Percentiles rank a stretch among this genome's conserved stretches.
Evolutionary conservation across 2,797 vertebrate genomes (phyloP).

Genomic region (Oryzias dopingdopingensis): DNA sequence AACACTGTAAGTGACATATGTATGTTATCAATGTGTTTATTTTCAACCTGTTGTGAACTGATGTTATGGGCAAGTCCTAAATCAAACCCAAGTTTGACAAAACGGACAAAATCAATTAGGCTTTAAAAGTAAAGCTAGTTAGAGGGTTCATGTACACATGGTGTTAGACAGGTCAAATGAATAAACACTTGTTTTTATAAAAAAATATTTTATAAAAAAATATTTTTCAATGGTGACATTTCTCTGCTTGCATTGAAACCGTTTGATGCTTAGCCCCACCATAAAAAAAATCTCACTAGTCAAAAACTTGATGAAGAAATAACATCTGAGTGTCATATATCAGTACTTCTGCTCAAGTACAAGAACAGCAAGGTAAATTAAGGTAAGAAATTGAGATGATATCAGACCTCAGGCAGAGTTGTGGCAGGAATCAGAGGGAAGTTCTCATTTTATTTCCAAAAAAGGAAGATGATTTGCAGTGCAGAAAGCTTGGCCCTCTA

Average conservation of each 20-base stretch:
- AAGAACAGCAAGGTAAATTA: slow-evolving; percentile 16
- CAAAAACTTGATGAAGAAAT: neutral
- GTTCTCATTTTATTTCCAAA: slow-evolving; percentile 16
- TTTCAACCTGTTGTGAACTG: slow-evolving; percentile 9
- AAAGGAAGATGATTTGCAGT: slow-evolving; percentile 23
- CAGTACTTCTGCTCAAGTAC: neutral
- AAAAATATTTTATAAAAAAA: too few species aligned
- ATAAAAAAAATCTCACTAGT: too few species aligned
- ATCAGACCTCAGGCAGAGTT: slow-evolving; percentile 3
- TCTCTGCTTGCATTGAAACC: too few species aligned
- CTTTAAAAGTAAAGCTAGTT: slow-evolving; percentile 6
- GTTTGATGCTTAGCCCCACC: too few species aligned
- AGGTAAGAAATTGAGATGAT: slow-evolving; percentile 20
- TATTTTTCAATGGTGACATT: too few species aligned
- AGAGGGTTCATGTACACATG: neutral
- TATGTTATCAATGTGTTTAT: slow-evolving; percentile 24
- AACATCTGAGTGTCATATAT: neutral
- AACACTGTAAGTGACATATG: slow-evolving; percentile 27
- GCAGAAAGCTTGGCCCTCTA: slow-evolving; percentile 32
- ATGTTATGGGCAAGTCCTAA: slow-evolving; percentile 2
- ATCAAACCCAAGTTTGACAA: slow-evolving; percentile 16
- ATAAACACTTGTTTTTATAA: neutral
- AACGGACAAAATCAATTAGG: slow-evolving; percentile 25
- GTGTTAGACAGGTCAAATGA: slow-evolving; percentile 1
- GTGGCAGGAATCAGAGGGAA: slow-evolving; percentile 10